phyloP scores from a whole-genome alignment of 2,888 invertebrate species.

The Ceraclea dissimilis region DNA sequence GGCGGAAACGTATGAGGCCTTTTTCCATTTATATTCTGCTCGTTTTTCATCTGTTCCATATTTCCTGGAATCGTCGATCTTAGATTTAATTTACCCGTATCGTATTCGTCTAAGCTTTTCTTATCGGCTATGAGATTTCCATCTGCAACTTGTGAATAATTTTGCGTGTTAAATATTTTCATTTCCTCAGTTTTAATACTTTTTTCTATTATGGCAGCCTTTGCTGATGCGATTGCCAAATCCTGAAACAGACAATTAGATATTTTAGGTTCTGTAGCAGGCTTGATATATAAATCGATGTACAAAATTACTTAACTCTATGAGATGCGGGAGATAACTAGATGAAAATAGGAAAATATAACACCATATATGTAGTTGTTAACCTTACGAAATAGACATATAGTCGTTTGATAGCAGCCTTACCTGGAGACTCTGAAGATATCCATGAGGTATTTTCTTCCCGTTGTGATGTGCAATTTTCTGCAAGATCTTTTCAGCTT shows the following conservation, averaged over 20 bases:
- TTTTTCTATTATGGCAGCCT: not conserved
- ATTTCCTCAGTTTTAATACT: not conserved
- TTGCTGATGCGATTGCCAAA: not conserved
- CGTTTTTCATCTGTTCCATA: not conserved
- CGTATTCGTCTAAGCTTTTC: not conserved
- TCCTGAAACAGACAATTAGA: not conserved
- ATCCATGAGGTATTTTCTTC: constrained; percentile 47
- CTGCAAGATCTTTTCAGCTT: constrained; percentile 56
- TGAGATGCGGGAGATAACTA: too few relatives aligned
- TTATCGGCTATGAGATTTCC: not conserved
- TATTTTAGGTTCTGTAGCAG: too few relatives aligned
- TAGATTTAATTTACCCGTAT: not conserved
- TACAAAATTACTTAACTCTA: too few relatives aligned
- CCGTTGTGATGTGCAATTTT: constrained; percentile 56
- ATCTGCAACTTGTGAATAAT: not conserved
- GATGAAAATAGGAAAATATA: too few relatives aligned
- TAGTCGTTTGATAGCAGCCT: too few relatives aligned
- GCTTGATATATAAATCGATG: too few relatives aligned
- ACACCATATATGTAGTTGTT: too few relatives aligned
- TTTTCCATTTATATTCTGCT: not conserved
- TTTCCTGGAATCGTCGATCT: not conserved
- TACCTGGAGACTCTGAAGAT: constrained; percentile 55
- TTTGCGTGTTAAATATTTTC: not conserved
- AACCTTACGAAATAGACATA: too few relatives aligned
- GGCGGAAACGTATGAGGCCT: constrained; percentile 10